Base-by-base conservation (phyloP, 2,888 invertebrate species). In the Drosophila differens region DNA sequence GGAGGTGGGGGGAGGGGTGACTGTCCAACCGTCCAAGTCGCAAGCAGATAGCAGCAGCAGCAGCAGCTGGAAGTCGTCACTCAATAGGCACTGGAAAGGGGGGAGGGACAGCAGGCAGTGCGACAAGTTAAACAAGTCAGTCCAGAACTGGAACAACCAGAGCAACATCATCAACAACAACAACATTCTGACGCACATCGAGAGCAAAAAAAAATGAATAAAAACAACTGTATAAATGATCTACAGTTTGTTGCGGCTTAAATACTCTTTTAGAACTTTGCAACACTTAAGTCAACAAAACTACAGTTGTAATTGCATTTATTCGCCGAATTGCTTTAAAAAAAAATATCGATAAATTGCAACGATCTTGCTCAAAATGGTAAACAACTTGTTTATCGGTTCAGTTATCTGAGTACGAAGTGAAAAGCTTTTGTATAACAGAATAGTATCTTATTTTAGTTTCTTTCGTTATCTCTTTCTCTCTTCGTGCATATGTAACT, bases 101-200 rank as follows among this genome's bases (percentile, higher is more conserved):
- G 54, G 54, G 22, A 33, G 9, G 49, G 28, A 44, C 33, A 52
- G 49, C 76, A 80, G 64, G 59, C 47, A 51, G 76, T 68, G 80
- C 76, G 84, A 90, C 90, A 90, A 90, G 85, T 85, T 73, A 70
- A 84, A 87, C 90, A 78, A 84, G 90, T 89, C 89, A 73, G 71
- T 84, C 69, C 70, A 90, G 89, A 85, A 85, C 89, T 90, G 90
- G 90, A 90, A 85, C 84, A 85, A 73, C 66, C 74, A 69, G 69
- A 66, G 65, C 81, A 70, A 59, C 74, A 69, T 25, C 63, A 47
- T 28, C 25, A 47, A 47, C 9, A 67, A 60, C 65, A 61, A 76
- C 81, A 64, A 68, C 68, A 64, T 70, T 65, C 70, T 70, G 79
- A 68, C 73, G 59, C 54, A 78, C 64, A 32, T 28, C 44, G n/a